Base-by-base conservation (phyloP, 2,113 vertebrate species). In the Plecotus auritus region DNA sequence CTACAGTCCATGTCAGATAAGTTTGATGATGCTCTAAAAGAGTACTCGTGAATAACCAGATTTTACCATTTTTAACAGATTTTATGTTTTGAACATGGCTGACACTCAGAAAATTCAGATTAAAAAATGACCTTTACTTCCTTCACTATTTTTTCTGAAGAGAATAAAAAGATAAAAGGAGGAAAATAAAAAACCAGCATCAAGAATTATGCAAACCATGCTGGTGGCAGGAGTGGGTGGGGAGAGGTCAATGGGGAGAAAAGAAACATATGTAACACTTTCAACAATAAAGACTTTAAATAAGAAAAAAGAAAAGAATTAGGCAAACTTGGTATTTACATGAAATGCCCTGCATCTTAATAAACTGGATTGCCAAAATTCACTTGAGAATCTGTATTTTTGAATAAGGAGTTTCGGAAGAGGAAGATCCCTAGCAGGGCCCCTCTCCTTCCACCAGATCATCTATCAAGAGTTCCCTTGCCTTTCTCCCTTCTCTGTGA, bases 111-210 rank as follows among this genome's bases (percentile, higher is more conserved):
- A 96, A 96, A 87, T 91, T 40, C 51, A 90, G 13, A 81, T 69
- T 96, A 45, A 78, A 69, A 94, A 88, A 30, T 90, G 32, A 88
- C 56, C 22, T 93, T 95, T 85, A 73, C 1, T 82, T 78, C 47
- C 66, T 93, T 91, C 20, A 76, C 66, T 40, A 49, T 82, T 77
- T 93, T 90, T 87, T 40, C 30, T 42, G 32, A 96, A 83, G 47
- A 92, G 84, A 87, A 49, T 59, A 78, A 93, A 95, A 88, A 20
- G 32, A 87, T 70, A 84, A 94, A 76, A 88, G 13, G 76, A 77
- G 18, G 4, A 92, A 92, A 87, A 85, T 73, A 69, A 37, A 49
- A 81, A 85, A 61, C 51, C 42, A 64, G 32, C 23, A 76, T 81
- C 12, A 47, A 74, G 42, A 96, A 85, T 10, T 81, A 54, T 7